Percentiles rank a stretch among this genome's conserved stretches.
Evolutionary conservation across 2,113 vertebrate species (phyloP).

Genomic region (Canis aureus): DNA sequence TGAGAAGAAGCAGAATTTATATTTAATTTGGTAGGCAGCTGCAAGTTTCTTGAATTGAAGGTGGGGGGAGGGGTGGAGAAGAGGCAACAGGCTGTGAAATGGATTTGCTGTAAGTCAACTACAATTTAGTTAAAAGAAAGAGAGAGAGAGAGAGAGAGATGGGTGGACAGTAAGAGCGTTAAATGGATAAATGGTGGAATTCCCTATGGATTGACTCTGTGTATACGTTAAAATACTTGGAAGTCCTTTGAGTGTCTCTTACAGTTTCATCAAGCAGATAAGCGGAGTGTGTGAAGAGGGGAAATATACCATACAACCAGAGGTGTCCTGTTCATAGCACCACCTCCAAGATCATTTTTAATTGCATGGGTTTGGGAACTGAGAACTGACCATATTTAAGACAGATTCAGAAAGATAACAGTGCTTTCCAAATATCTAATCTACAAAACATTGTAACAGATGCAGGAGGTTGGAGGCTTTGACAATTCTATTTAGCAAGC

Average conservation of each 20-base stretch:
- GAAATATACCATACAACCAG: neutral
- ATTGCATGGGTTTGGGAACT: neutral
- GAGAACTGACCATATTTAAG: conserved; percentile 31
- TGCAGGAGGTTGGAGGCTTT: conserved; percentile 62
- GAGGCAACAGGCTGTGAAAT: conserved; percentile 54
- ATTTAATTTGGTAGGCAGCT: conserved; percentile 18
- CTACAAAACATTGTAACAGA: conserved; percentile 64
- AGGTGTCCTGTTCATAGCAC: neutral
- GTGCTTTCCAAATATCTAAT: conserved; percentile 57
- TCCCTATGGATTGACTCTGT: neutral
- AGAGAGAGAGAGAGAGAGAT: neutral
- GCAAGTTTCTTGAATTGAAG: neutral
- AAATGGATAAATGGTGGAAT: neutral
- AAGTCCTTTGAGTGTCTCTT: neutral
- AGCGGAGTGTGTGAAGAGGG: neutral
- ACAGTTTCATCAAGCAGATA: neutral
- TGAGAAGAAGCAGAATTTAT: neutral
- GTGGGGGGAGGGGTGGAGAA: neutral
- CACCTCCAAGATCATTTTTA: conserved; percentile 3
- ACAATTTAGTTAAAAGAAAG: neutral
- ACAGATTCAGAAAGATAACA: conserved; percentile 30
- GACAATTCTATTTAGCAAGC: conserved; percentile 54
- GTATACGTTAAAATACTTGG: neutral
- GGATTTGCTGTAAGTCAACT: conserved; percentile 39
- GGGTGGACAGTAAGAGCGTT: neutral